Evolutionary conservation across 2,888 invertebrate genomes (phyloP), one percentile per base, ranked within the genome.

Genomic region (Marasmarcha lunaedactyla): DNA sequence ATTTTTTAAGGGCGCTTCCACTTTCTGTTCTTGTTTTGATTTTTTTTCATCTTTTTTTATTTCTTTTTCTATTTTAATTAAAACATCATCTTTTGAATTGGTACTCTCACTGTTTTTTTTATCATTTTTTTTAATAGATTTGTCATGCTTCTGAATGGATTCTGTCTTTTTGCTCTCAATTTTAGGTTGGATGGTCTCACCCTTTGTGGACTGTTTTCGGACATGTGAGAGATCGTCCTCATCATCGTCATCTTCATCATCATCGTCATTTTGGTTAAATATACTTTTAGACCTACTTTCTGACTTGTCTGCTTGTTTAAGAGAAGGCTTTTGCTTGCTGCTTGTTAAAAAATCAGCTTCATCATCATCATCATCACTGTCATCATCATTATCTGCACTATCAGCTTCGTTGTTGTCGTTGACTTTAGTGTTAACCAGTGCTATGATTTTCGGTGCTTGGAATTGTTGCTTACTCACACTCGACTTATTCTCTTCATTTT

Each of bases 401-500:
- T 47, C 48, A 2, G 54, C 53, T 3, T 55, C 52, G 1, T 63
- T 53, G 20, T 57, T 51, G 9, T 40, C 38, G 12, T 37, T 35
- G 34, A 33, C 34, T 15, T 5, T 13, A 14, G 13, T 27, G 4
- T 26, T n/a, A n/a, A n/a, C n/a, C n/a, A n/a, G n/a, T n/a, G n/a
- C n/a, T n/a, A n/a, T n/a, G n/a, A n/a, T n/a, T n/a, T n/a, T n/a
- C n/a, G n/a, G n/a, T n/a, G n/a, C n/a, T n/a, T n/a, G n/a, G n/a
- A n/a, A n/a, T n/a, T n/a, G n/a, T n/a, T n/a, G n/a, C n/a, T n/a
- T n/a, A n/a, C n/a, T n/a, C n/a, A n/a, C n/a, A n/a, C n/a, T n/a
- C n/a, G n/a, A n/a, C n/a, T n/a, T n/a, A n/a, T n/a, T n/a, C n/a
- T n/a, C n/a, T n/a, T n/a, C n/a, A n/a, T n/a, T n/a, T n/a, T n/a